These are phyloP conservation scores for Tragopan temminckii DNA, from an alignment of 2,797 vertebrate genomes.

Conservation along the genomic window DNA sequence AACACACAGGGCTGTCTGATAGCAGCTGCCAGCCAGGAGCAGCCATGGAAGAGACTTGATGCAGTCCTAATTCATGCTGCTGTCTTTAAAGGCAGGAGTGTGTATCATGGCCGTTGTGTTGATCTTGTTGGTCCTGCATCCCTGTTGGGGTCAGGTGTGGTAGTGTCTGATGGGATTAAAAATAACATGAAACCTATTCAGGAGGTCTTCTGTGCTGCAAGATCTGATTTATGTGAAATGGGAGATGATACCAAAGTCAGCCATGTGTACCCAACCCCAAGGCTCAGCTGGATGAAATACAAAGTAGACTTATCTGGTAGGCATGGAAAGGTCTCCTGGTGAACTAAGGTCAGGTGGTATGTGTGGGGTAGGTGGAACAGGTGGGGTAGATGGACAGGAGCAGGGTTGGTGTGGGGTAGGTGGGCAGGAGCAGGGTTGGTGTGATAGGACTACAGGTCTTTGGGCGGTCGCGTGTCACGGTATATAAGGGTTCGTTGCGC, in stretches of 20 bases:
- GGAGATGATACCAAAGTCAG: neutral
- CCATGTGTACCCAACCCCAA: neutral
- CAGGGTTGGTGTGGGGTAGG: too few species aligned
- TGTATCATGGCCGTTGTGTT: neutral
- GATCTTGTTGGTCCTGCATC: neutral
- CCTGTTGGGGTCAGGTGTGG: neutral
- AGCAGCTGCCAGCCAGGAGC: neutral
- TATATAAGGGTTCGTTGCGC: too few species aligned
- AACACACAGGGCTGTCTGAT: neutral
- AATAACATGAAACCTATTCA: neutral
- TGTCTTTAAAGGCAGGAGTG: neutral
- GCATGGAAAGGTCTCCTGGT: neutral
- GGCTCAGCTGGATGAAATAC: neutral
- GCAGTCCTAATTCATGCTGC: neutral
- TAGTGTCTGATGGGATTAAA: neutral
- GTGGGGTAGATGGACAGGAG: too few species aligned
- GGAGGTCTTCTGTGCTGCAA: neutral
- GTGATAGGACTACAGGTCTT: too few species aligned
- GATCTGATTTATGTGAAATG: neutral
- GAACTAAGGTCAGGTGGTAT: neutral
- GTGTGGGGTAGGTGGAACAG: too few species aligned
- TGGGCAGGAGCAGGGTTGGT: too few species aligned
- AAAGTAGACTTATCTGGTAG: neutral
- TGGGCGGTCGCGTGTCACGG: too few species aligned
- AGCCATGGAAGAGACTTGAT: neutral